Conservation (phyloP, 1,140 invertebrate genomes). For the Lucilia cuprina region DNA sequence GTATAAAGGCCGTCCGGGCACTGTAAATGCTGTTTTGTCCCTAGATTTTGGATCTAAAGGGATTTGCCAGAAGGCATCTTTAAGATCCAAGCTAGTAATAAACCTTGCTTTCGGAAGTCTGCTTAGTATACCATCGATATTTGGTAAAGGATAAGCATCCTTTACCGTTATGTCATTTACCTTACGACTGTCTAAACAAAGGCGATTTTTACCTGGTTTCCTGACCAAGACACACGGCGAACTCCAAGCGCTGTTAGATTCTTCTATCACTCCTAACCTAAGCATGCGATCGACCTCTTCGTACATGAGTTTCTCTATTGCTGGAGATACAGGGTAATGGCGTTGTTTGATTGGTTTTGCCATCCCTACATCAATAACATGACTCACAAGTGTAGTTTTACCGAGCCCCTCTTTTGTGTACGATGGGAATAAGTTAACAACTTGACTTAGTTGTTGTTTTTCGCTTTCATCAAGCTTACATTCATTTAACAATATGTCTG, state of each 20-base stretch:
- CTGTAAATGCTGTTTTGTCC: constrained; percentile 39
- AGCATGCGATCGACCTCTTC: background rate
- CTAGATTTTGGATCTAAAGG: constrained; percentile 17
- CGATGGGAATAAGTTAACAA: background rate
- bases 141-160: too few species aligned
- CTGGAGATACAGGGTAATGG: constrained; percentile 11
- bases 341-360: constrained; percentile 13
- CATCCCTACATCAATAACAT: background rate
- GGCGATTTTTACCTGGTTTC: background rate
- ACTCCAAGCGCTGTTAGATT: constrained; percentile 38
- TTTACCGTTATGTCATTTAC: too few species aligned
- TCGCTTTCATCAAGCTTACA: too few species aligned
- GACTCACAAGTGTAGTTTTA: constrained; percentile 22
- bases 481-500: background rate
- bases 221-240: constrained; percentile 21
- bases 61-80: constrained; percentile 37
- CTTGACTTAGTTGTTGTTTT: too few species aligned
- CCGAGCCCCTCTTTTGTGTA: constrained; percentile 21
- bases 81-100: too few species aligned
- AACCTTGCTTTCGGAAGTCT: too few species aligned
- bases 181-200: too few species aligned
- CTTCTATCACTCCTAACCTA: constrained; percentile 2
- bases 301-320: constrained; percentile 10
- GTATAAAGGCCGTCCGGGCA: constrained; percentile 22
- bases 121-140: too few species aligned